phyloP scores from a whole-genome alignment of 2,113 vertebrate species.

The Tachysurus fulvidraco region DNA sequence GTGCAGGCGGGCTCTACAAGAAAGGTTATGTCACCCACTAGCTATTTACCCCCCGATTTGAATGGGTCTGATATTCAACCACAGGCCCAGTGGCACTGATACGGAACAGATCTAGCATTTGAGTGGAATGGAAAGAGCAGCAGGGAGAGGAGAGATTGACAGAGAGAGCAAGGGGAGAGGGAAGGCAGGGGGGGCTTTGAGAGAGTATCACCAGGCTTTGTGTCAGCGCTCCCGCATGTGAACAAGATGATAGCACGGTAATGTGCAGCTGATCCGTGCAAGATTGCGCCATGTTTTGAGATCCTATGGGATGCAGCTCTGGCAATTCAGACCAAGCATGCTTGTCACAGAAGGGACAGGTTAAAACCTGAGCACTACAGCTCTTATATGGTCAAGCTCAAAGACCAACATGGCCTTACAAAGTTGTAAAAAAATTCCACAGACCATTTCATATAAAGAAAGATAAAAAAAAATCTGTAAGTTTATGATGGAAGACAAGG shows the following conservation, averaged over 20 bases:
- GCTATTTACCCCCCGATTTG: slow-evolving; percentile 93
- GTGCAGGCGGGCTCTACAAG: slow-evolving; percentile 88
- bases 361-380: slow-evolving; percentile 54
- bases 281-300: slow-evolving; percentile 50
- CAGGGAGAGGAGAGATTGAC: slow-evolving; percentile 51
- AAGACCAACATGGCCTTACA: background rate
- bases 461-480: background rate
- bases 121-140: slow-evolving; percentile 62
- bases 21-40: slow-evolving; percentile 97
- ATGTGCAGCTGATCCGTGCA: slow-evolving; percentile 72
- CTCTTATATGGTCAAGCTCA: slow-evolving; percentile 38
- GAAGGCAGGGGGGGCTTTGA: slow-evolving; percentile 34
- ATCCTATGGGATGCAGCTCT: slow-evolving; percentile 53
- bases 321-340: slow-evolving; percentile 47
- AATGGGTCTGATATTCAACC: slow-evolving; percentile 83
- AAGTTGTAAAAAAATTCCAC: slow-evolving; percentile 2
- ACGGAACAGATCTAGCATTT: slow-evolving; percentile 79
- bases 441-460: background rate
- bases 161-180: slow-evolving; percentile 23
- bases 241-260: slow-evolving; percentile 73
- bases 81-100: slow-evolving; percentile 78
- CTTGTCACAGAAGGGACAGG: slow-evolving; percentile 67
- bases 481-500: background rate
- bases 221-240: slow-evolving; percentile 79
- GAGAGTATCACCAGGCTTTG: slow-evolving; percentile 60